Base-by-base conservation (phyloP, 1,140 invertebrate genomes). In the Pantala flavescens region DNA sequence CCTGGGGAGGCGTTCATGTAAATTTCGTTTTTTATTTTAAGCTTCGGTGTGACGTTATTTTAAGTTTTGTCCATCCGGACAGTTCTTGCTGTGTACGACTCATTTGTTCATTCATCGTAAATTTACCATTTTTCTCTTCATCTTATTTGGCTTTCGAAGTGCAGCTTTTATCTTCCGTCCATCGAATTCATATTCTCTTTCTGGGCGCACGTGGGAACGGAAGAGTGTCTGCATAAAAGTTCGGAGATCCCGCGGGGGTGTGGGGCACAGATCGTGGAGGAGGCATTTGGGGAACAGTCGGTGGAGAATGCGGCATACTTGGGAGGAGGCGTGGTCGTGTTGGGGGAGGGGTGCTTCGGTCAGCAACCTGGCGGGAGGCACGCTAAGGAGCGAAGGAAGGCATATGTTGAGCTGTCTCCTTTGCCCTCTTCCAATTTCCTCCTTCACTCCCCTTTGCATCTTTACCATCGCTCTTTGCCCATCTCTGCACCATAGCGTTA, bases 371-470 rank as follows among this genome's bases (percentile, higher is more conserved):
- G 49, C 49, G 49, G 49, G 49, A 63, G 49, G 49, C 12, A 14
- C 49, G 49, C 49, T 19, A 63, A 63, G 49, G 5, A 21, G 49
- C 49, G n/a, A 63, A 21, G n/a, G 49, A 63, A 21, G 49, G 49
- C n/a, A 63, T 21, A 63, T 63, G 49, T 63, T 63, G 49, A 63
- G 49, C 49, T 63, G 49, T 63, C 49, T 63, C 49, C 49, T 63
- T 63, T 63, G 49, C 49, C 49, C n/a, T 21, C n/a, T 63, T 21
- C 49, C 49, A 63, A 19, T 63, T 63, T 63, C 49, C 49, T 63
- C 49, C 28, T 63, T 19, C 49, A 14, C 49, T 21, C 49, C n/a
- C 49, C 49, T 63, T 63, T 63, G 16, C 49, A 19, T 63, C 49
- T 63, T 63, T 63, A 7, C 49, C 49, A 63, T 63, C 49, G 1